Evolutionary conservation across 2,888 invertebrate species (phyloP), one percentile per base, ranked within the genome.

Genomic region (Azorinus chamasolen): DNA sequence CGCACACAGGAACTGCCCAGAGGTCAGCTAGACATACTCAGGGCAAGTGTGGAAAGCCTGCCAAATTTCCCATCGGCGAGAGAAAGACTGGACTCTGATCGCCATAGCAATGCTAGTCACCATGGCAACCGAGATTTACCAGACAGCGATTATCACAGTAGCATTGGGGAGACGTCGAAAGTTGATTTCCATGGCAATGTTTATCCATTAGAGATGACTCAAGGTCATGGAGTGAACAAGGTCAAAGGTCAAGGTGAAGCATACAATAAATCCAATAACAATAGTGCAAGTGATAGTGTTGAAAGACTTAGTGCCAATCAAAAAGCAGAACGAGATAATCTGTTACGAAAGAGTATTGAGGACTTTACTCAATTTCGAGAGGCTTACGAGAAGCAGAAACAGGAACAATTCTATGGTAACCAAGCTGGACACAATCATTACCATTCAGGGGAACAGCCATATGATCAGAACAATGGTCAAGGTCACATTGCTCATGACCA

Each of bases 81-180:
- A 27, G 69, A 71, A 54, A 54, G 45, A 16, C 51, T 14, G 2
- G 63, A 58, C 39, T 43, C 43, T 22, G 72, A 72, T 46, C n/a
- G 51, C 20, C 41, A 53, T 20, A 50, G 63, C 16, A 69, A 59
- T 16, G 71, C 53, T 48, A 48, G 62, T 18, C 72, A 72, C 62
- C 48, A 71, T 6, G 68, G 51, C 18, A 72, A 61, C 12, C 75
- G 75, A 51, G 79, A 75, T 46, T 61, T 61, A 39, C 53, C 72
- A 8, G 79, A 79, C 39, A 79, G 79, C 72, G 79, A 79, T 75
- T 79, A 76, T 48, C 75, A 76, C 51, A 79, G 79, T 24, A 75
- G 59, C 27, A 57, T 64, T 24, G 37, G 32, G 14, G 24, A 32
- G 12, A 58, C 41, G 41, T 25, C 41, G 14, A 64, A 64, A 32